Base-by-base conservation (phyloP, 1,140 invertebrate species). In the Drosophila kanapiae region DNA sequence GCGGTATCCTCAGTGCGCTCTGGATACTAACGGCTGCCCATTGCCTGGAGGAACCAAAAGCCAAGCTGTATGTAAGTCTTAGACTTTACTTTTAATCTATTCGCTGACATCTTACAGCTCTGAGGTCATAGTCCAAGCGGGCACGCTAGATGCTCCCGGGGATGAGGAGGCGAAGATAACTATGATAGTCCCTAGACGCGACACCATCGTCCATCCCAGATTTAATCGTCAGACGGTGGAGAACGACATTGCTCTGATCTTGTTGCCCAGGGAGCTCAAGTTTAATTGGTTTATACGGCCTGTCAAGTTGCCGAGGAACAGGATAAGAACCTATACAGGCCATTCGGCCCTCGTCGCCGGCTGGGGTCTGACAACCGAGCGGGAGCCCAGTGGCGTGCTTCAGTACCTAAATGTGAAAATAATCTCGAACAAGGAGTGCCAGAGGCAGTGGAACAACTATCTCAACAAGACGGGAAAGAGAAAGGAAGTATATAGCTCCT, bases 21-120 rank as follows among this genome's bases (percentile, higher is more conserved):
- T 86, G 84, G 71, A 80, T 86, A 18, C 45, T 86, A 0, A 88
- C 83, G 16, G 84, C 83, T 6, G 83, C 83, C 0, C 83, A 86
- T 54, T 86, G 83, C 9, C 45, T 86, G 9, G 51, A 72, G 38
- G 63, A 80, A 3, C 63, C 70, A 0, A 18, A 53, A 5, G 6
- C n/a, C 1, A 42, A 43, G 6, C 57, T 88, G 83, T 86, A 45
- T 74, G 67, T 64, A 4, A 7, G 7, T 6, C 16, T 5, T 23
- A 3, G 23, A 23, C 23, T 23, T 23, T 23, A 23, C 23, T 23
- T 23, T 23, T 23, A 23, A 23, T 23, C 23, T 23, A 23, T 23
- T 23, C 1, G 3, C 23, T 23, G 23, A 23, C 38, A 31, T 31
- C 18, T 54, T 33, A 1, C 49, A 86, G 83, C 0, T 9, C 40